Base-by-base conservation (phyloP, 2,888 invertebrate species). In the Agapetus fuscipes region DNA sequence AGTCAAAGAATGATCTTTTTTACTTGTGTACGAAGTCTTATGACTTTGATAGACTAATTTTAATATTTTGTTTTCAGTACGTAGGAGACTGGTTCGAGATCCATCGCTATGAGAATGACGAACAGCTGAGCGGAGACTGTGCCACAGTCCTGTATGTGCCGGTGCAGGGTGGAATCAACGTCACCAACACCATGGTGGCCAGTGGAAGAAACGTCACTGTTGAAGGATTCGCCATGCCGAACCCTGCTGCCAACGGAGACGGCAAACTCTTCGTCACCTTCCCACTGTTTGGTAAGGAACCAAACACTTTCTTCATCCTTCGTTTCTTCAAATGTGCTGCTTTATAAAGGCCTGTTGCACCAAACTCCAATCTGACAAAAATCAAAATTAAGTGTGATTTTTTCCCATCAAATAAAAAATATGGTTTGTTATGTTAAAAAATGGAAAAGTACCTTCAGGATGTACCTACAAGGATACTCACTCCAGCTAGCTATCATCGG, bases 21-120 rank as follows among this genome's bases (percentile, higher is more conserved):
- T n/a, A n/a, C n/a, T n/a, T n/a, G n/a, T n/a, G n/a, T n/a, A n/a
- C n/a, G n/a, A n/a, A n/a, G n/a, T n/a, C n/a, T n/a, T n/a, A n/a
- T n/a, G n/a, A n/a, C n/a, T n/a, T n/a, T n/a, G n/a, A n/a, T n/a
- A n/a, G n/a, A n/a, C n/a, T n/a, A n/a, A 24, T 7, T 14, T 35
- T 13, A 1, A 10, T 26, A 3, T 41, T 34, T 35, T 52, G 14
- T 37, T 37, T 53, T 3, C 50, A 66, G 66, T 66, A 66, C 36
- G 61, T 52, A 38, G 58, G 59, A 1, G 61, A 56, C 51, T 66
- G 66, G 66, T 56, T 60, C 33, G 64, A 66, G 52, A 50, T 54
- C 0, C 60, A 61, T 43, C 58, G 60, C 39, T 64, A 58, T 49
- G 61, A 65, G 26, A 64, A 64, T 43, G 61, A 62, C 39, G 57